These are phyloP conservation scores for Enteromius viviparus DNA, from an alignment of 2,797 vertebrate species.

Conservation along the genomic window DNA sequence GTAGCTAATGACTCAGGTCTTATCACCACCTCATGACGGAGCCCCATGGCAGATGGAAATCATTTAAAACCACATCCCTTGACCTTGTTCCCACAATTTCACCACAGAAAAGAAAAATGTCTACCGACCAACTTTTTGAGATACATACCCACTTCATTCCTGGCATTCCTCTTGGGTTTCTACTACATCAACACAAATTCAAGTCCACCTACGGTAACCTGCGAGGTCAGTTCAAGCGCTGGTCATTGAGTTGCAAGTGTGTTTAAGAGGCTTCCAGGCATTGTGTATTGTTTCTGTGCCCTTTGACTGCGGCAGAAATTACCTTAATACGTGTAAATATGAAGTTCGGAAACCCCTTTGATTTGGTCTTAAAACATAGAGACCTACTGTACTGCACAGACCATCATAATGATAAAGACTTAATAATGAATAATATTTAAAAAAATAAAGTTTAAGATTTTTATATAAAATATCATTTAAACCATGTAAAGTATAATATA, in stretches of 20 bases:
- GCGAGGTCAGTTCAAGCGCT: slow-evolving; percentile 16
- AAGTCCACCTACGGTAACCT: not conserved
- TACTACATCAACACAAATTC: slow-evolving; percentile 20
- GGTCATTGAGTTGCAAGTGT: slow-evolving; percentile 7
- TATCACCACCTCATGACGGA: slow-evolving; percentile 26
- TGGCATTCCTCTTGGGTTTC: slow-evolving; percentile 33
- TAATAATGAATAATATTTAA: slow-evolving; percentile 24
- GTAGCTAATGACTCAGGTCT: slow-evolving; percentile 48
- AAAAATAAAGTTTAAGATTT: not conserved
- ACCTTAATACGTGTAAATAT: slow-evolving; percentile 6
- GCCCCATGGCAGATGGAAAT: slow-evolving; percentile 24
- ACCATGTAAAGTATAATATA: not conserved
- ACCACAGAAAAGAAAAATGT: slow-evolving; percentile 28
- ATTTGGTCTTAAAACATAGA: slow-evolving; percentile 31
- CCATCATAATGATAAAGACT: slow-evolving; percentile 63
- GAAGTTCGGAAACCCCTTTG: slow-evolving; percentile 16
- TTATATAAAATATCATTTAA: not conserved
- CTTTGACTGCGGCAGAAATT: slow-evolving; percentile 20
- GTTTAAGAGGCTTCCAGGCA: not conserved
- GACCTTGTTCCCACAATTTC: slow-evolving; percentile 30
- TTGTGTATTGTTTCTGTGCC: not conserved
- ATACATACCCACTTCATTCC: slow-evolving; percentile 24
- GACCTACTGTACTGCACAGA: slow-evolving; percentile 9
- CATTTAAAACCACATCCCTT: slow-evolving; percentile 31
- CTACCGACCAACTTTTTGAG: slow-evolving; percentile 2